Evolutionary conservation across 2,113 vertebrate genomes (phyloP).

Genomic region (Ailurus styani): DNA sequence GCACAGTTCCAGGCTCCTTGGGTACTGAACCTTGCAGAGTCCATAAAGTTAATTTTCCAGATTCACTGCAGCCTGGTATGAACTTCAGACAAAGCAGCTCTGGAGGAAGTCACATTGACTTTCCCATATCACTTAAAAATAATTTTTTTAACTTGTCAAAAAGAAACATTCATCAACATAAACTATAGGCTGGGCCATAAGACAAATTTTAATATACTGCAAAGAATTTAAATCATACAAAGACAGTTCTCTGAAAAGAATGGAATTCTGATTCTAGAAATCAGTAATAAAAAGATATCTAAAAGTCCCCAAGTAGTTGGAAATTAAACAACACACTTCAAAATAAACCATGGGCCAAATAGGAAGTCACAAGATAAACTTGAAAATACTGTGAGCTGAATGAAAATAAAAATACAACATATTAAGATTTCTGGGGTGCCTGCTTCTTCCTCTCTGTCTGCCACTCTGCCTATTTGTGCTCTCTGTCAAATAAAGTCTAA

Average conservation of each 20-base stretch:
- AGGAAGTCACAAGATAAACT: conserved; percentile 21
- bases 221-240: conserved; percentile 27
- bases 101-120: conserved; percentile 21
- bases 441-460: too few species aligned
- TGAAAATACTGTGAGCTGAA: conserved; percentile 32
- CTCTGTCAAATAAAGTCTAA: too few species aligned
- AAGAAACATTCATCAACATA: conserved; percentile 16
- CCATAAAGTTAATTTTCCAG: conserved; percentile 59
- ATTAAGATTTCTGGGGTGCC: neutral
- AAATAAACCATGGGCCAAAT: conserved; percentile 20
- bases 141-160: neutral
- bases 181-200: neutral
- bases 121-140: neutral
- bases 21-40: conserved; percentile 53
- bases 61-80: conserved; percentile 50
- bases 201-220: conserved; percentile 17
- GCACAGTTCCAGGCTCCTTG: conserved; percentile 33
- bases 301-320: conserved; percentile 36
- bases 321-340: conserved; percentile 36
- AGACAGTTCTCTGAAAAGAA: neutral
- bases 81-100: conserved; percentile 32
- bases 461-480: too few species aligned
- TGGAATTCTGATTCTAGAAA: conserved; percentile 19
- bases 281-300: neutral
- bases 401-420: conserved; percentile 25